These are phyloP conservation scores for Ephydatia muelleri DNA, from an alignment of 37 sponge, comb jelly and placozoan species.

Conservation along the genomic window DNA sequence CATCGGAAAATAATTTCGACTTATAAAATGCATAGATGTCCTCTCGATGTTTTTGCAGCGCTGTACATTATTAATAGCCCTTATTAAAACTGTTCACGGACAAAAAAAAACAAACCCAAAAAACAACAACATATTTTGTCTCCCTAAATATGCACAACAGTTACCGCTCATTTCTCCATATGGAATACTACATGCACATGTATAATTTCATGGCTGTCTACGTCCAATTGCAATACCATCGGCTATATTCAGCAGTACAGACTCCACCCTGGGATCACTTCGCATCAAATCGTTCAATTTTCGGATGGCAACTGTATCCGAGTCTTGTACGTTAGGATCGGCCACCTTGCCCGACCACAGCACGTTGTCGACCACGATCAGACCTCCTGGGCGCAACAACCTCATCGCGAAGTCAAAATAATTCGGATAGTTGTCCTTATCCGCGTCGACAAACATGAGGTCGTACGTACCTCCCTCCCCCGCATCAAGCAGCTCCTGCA, in stretches of 20 bases:
- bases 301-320: constrained; percentile 57
- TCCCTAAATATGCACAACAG: no score
- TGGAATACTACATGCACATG: no score
- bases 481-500: constrained; percentile 68
- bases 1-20: no score
- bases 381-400: constrained; percentile 75
- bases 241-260: constrained; percentile 44
- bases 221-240: constrained; percentile 71
- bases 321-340: constrained; percentile 43
- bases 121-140: no score
- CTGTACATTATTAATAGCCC: no score
- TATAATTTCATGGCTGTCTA: not conserved
- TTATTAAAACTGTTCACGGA: no score
- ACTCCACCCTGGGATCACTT: constrained; percentile 67
- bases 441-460: constrained; percentile 85
- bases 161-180: no score
- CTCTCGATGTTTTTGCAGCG: no score
- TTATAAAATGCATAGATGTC: no score
- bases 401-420: constrained; percentile 61
- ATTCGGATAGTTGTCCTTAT: constrained; percentile 63
- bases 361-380: constrained; percentile 85
- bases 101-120: no score
- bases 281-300: constrained; percentile 57
- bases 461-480: constrained; percentile 87
- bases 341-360: constrained; percentile 75